phyloP scores from a whole-genome alignment of 2,113 vertebrate genomes.

The Myxocyprinus asiaticus region DNA sequence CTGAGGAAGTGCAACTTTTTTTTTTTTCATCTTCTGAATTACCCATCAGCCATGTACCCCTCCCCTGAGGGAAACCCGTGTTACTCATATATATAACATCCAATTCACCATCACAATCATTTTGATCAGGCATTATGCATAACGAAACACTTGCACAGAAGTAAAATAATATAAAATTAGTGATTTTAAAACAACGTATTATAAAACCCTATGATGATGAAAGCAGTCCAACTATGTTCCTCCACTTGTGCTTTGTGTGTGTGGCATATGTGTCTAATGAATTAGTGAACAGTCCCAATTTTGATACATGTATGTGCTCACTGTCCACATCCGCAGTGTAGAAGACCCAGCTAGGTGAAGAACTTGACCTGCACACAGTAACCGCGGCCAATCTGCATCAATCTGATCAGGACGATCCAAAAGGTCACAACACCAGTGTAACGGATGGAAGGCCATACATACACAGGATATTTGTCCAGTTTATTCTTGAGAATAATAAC shows the following conservation, averaged over 20 bases:
- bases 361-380: neutral
- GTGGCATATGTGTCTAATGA: neutral
- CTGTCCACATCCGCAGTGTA: neutral
- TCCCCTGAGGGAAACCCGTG: neutral
- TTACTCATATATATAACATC: neutral
- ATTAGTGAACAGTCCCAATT: too few species aligned
- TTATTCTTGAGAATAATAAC: too few species aligned
- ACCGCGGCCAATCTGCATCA: neutral
- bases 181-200: too few species aligned
- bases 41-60: neutral
- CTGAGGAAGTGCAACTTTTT: too few species aligned
- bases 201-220: too few species aligned
- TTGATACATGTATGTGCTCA: too few species aligned
- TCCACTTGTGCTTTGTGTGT: too few species aligned
- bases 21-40: neutral
- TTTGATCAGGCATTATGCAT: neutral
- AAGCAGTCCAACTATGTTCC: too few species aligned
- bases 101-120: neutral
- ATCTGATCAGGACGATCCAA: neutral
- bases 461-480: too few species aligned
- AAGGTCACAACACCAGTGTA: constrained; percentile 3
- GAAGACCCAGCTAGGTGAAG: neutral
- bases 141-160: neutral
- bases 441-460: neutral
- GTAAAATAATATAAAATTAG: too few species aligned